Percentiles rank a stretch among this genome's conserved stretches.
These are phyloP conservation scores for Bubalus kerabau DNA, from an alignment of 2,113 vertebrate species.

Conservation along the genomic window DNA sequence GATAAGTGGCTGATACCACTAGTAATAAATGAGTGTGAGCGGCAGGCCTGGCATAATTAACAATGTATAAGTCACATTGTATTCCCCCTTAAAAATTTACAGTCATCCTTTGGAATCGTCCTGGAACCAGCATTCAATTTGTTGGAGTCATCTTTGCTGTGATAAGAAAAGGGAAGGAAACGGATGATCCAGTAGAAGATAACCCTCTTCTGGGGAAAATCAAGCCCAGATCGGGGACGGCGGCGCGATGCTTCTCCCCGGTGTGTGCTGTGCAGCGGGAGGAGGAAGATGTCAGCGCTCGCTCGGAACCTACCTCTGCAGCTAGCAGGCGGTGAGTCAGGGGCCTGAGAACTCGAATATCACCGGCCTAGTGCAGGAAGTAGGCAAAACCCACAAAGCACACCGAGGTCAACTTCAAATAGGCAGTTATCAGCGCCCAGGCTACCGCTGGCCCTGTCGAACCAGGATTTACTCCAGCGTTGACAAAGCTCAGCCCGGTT, in stretches of 20 bases:
- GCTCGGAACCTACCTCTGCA: neutral
- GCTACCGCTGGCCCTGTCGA: rapidly evolving
- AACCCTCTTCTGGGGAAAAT: neutral
- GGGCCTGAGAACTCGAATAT: neutral
- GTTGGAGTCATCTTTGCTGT: conserved; percentile 40
- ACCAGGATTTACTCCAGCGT: rapidly evolving
- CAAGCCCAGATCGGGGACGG: neutral
- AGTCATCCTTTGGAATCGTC: conserved; percentile 15
- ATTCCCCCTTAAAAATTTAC: conserved; percentile 45
- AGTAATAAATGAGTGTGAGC: conserved; percentile 55
- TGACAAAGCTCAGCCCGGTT: too few species aligned
- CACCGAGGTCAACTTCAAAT: neutral
- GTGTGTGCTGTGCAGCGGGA: neutral
- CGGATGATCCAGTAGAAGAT: neutral
- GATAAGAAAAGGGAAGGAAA: conserved; percentile 65
- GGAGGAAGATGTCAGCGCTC: neutral
- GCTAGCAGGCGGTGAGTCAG: neutral
- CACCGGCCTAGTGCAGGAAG: neutral
- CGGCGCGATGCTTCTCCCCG: rapidly evolving
- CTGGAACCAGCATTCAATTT: neutral
- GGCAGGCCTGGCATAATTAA: conserved; percentile 53
- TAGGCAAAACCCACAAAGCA: neutral
- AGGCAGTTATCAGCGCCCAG: rapidly evolving
- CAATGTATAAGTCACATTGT: conserved; percentile 62
- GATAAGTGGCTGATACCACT: conserved; percentile 42